Evolutionary conservation across 2,888 invertebrate genomes (phyloP), one percentile per base, ranked within the genome.

Genomic region (Clanis bilineata): DNA sequence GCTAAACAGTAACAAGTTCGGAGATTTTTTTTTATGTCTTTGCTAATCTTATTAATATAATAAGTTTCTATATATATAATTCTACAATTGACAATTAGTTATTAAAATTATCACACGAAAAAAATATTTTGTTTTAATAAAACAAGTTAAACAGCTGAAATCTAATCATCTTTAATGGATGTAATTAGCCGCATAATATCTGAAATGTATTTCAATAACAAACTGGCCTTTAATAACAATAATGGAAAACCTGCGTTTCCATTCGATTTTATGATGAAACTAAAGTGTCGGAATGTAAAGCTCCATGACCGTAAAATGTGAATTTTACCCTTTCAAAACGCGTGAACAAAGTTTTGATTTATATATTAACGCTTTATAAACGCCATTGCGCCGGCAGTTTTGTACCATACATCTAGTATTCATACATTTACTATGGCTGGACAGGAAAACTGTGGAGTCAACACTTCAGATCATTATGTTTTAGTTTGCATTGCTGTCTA

Each of bases 301-400:
- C 23, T 22, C 10, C 15, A 15, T 18, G 51, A 18, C n/a, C 18
- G 22, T 22, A 45, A 45, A 36, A 45, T 45, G 45, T 45, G 45
- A 51, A 51, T 32, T 51, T 47, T 32, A 32, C 18, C 51, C 51
- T 51, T 51, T 51, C 32, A 51, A 62, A 62, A 58, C 55, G 64
- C 28, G 28, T 51, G 32, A 51, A 51, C 51, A 51, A 51, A 15
- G 51, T 18, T 70, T 71, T 71, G 70, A 74, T 72, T 73, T 75
- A 77, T 78, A 77, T 74, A 74, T 75, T 73, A 75, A 73, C 69
- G 73, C 70, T 79, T 75, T 74, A 71, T 69, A 75, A 76, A 72
- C 67, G 74, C 68, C 70, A 71, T 70, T 73, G 70, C 73, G 70
- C 68, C 64, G 64, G 62, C 65, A 72, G 72, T 73, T 77, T 72